Evolutionary conservation across 1,140 invertebrate genomes (phyloP), one percentile per base, ranked within the genome.

Genomic region (Papilio polytes): DNA sequence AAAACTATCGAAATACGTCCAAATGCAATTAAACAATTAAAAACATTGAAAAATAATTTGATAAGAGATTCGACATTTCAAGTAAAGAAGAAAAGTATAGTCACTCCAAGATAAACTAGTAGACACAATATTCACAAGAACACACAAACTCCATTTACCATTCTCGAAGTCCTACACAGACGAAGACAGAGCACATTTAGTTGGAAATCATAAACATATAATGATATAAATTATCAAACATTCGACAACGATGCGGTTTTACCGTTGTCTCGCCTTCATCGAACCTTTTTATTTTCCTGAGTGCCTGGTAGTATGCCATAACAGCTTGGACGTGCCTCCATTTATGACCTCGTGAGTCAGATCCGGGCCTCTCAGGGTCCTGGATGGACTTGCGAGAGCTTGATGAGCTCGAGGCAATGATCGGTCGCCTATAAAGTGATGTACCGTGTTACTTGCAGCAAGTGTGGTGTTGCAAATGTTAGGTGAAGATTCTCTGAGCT

Each of bases 201-300:
- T 90, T 87, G 88, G 88, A 89, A 92, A 90, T 85, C 81, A 87
- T 89, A 91, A 87, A 92, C 86, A 93, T 88, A 92, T 88, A 90
- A 88, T 86, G 85, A 92, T 86, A 87, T 86, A 86, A 89, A 87
- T 80, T 85, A 85, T 70, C 83, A 76, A 85, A 90, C 83, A 92
- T 89, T 87, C 83, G 89, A 91, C 90, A 92, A 88, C 88, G 89
- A 90, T 90, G 85, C 86, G 88, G 85, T 82, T 83, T 93, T 91
- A 92, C 89, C 88, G 85, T 88, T 88, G 86, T 87, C 85, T 85
- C 81, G 80, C 46, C 78, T 74, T 85, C 6, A 41, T 88, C 91
- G 91, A 94, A 98, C 97, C 97, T 98, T 97, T 98, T 98, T 95
- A 98, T 98, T 96, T 97, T 97, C 95, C 97, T 96, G 88, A 98